A percentile compares a stretch with the other conserved stretches of the same genome.
These are phyloP conservation scores for Aphaenogaster floridana DNA, from an alignment of 1,140 invertebrate genomes.

Conservation along the genomic window DNA sequence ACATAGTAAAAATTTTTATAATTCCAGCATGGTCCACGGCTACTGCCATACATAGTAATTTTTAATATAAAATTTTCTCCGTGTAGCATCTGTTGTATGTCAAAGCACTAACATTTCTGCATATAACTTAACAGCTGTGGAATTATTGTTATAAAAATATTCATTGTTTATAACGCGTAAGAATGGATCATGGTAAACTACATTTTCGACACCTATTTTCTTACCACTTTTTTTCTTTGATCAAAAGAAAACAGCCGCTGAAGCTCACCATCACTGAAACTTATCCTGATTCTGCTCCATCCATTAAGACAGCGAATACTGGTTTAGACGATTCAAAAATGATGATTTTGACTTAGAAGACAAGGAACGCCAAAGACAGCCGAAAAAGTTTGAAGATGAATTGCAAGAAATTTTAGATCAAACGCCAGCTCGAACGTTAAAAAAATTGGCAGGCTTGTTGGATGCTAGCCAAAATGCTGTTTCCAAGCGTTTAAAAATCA, in stretches of 20 bases:
- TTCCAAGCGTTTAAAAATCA: neutral
- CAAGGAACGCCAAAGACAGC: neutral
- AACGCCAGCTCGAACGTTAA: no score
- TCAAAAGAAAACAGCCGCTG: neutral
- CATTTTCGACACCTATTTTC: neutral
- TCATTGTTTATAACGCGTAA: neutral
- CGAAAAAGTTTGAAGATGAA: constrained; percentile 1
- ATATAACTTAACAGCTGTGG: neutral
- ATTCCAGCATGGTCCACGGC: no score
- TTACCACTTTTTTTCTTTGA: constrained; percentile 2
- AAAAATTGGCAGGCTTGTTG: no score
- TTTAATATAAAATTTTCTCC: no score
- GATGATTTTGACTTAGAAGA: neutral
- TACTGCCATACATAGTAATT: no score
- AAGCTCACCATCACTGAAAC: constrained; percentile 2
- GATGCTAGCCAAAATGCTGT: no score
- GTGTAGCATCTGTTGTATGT: neutral
- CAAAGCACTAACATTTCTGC: neutral
- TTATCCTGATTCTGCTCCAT: neutral
- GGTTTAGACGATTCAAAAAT: neutral
- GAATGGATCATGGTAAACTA: neutral
- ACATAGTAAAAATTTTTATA: no score
- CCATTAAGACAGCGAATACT: neutral
- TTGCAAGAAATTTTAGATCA: no score
- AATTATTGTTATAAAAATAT: neutral